These are phyloP conservation scores for Parasteatoda tepidariorum DNA, from an alignment of 1,140 invertebrate genomes.

Conservation along the genomic window DNA sequence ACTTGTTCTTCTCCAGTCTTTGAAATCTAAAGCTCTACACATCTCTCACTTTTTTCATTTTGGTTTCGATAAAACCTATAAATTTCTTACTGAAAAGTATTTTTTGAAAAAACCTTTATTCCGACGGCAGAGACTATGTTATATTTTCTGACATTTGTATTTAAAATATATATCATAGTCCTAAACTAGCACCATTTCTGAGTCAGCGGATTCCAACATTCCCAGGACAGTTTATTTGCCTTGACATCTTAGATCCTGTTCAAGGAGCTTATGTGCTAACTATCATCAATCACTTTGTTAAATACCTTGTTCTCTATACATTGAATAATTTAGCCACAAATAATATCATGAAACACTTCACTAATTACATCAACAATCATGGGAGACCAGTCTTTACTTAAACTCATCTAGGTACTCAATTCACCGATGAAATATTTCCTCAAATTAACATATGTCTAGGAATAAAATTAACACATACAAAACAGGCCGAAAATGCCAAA, in stretches of 20 bases:
- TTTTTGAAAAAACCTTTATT: no score
- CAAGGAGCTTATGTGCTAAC: background rate
- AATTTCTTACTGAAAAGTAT: no score
- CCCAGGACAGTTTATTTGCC: background rate
- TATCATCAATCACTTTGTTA: background rate
- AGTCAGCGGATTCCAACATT: background rate
- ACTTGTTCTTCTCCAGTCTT: no score
- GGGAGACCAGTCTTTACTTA: background rate
- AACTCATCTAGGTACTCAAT: background rate
- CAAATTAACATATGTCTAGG: background rate
- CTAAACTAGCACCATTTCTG: background rate
- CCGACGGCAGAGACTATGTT: no score
- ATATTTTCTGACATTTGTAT: no score
- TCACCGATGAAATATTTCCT: background rate
- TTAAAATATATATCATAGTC: no score
- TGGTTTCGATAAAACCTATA: no score
- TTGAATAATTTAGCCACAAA: background rate
- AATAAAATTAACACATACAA: background rate
- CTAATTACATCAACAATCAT: background rate
- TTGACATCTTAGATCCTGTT: background rate
- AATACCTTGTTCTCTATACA: background rate
- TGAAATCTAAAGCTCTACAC: no score
- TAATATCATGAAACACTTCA: background rate
- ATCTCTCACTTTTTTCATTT: no score
- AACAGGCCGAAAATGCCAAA: background rate